Base-by-base conservation (phyloP, 1,140 invertebrate species). In the Archegozetes longisetosus region DNA sequence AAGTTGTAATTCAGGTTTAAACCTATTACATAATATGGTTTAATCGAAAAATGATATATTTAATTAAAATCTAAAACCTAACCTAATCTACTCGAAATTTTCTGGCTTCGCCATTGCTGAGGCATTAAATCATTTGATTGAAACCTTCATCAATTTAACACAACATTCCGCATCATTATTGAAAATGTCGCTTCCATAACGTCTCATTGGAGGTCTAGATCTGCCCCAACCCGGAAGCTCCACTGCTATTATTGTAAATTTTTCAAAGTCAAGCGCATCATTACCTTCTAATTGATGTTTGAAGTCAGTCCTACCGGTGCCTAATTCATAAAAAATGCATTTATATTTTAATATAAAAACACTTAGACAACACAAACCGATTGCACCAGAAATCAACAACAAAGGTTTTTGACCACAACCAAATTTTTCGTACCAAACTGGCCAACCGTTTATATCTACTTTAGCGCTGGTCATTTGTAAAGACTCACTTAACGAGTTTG, bases 171-270 rank as follows among this genome's bases (percentile, higher is more conserved):
- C 86, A 77, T 93, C 88, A 64, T 77, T 77, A 48, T 82, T 74
- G 62, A 81, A 83, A 69, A 86, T 88, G 62, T 86, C 75, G 27
- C 46, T 20, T 6, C 75, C 63, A 0, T 78, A 72, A 69, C 85
- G 91, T 64, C 83, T 76, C 23, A 82, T 71, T 2, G 86, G 86
- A 3, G 87, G 88, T 62, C 82, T 77, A 63, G 85, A 90, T 60
- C 81, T 80, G 9, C 88, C 88, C 75, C 88, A 91, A 1, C 88
- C 87, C 2, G 86, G 84, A 3, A 88, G 86, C 73, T 92, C 88
- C 84, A 86, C 88, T 0, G 79, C 83, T n/a, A 90, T 75, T 13
- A 90, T 64, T 6, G 71, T 73, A 55, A 72, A 75, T 13, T 68
- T 68, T 28, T 68, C 65, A 60, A 66, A 66, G 56, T 71, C 69